Evolutionary conservation across 2,888 invertebrate genomes (phyloP).

Genomic region (Drosophila leonis): DNA sequence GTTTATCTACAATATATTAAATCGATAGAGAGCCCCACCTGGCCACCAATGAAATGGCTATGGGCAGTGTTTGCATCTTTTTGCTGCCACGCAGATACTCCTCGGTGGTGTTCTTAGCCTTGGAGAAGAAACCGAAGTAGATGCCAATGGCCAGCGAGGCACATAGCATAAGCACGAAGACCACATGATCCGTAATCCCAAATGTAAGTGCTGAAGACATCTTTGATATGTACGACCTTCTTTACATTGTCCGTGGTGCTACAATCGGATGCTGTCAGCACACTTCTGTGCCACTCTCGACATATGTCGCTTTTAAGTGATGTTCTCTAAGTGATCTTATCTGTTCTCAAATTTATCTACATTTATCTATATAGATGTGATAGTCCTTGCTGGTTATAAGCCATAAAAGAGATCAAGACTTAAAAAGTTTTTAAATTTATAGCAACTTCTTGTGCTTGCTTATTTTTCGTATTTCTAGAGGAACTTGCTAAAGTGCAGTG

Average conservation of each 20-base stretch:
- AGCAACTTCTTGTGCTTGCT: not conserved
- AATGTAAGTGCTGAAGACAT: constrained; percentile 72
- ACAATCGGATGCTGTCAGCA: constrained; percentile 21
- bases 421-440: constrained; percentile 24
- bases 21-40: constrained; percentile 65
- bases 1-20: not conserved
- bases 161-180: constrained; percentile 86
- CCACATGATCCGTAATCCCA: constrained; percentile 86
- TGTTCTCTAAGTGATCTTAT: constrained; percentile 32
- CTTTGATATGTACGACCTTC: not conserved
- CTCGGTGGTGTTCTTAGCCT: constrained; percentile 86
- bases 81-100: constrained; percentile 87
- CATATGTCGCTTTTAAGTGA: constrained; percentile 43
- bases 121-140: constrained; percentile 87
- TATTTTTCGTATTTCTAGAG: not conserved
- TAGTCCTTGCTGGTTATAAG: constrained; percentile 7
- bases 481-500: not conserved
- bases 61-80: constrained; percentile 87
- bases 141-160: constrained; percentile 87
- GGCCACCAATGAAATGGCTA: constrained; percentile 88
- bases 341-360: not conserved
- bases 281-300: constrained; percentile 25
- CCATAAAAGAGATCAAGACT: constrained; percentile 13
- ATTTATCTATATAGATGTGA: not conserved
- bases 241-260: not conserved